Conservation (phyloP, 1,140 invertebrate species). For the Saxidomus purpurata region DNA sequence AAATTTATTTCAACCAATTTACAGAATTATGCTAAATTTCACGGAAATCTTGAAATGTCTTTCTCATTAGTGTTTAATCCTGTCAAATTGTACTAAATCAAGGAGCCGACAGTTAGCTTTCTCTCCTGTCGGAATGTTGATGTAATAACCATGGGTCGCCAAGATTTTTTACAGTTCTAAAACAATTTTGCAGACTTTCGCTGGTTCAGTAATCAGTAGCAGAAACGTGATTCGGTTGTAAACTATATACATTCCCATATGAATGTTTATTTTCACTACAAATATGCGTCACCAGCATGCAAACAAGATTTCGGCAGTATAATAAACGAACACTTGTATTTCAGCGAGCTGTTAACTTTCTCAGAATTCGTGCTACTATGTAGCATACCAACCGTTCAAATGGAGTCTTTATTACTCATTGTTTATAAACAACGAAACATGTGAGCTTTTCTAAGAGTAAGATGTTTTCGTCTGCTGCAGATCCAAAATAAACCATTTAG, state of each 20-base stretch:
- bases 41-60: slow-evolving; percentile 36
- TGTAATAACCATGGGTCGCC: slow-evolving; percentile 39
- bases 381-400: slow-evolving; percentile 3
- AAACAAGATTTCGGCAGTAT: slow-evolving; percentile 52
- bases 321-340: slow-evolving; percentile 62
- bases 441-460: not conserved
- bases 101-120: not conserved
- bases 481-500: slow-evolving; percentile 18
- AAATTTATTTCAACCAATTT: slow-evolving; percentile 64
- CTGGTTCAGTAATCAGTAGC: not conserved
- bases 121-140: slow-evolving; percentile 40
- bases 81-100: slow-evolving; percentile 61
- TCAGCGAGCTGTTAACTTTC: slow-evolving; percentile 46
- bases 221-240: slow-evolving; percentile 26
- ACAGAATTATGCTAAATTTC: slow-evolving; percentile 59
- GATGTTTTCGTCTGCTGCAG: slow-evolving; percentile 17
- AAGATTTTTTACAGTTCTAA: slow-evolving; percentile 30
- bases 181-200: not conserved
- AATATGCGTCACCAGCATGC: slow-evolving; percentile 49
- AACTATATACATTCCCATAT: slow-evolving; percentile 62
- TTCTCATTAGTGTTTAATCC: slow-evolving; percentile 46
- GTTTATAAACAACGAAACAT: slow-evolving; percentile 49
- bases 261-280: slow-evolving; percentile 64
- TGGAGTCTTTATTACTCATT: slow-evolving; percentile 31
- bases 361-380: slow-evolving; percentile 48